Evolutionary conservation across 2,888 invertebrate genomes (phyloP).

Genomic region (Agonopterix alstromeriana): DNA sequence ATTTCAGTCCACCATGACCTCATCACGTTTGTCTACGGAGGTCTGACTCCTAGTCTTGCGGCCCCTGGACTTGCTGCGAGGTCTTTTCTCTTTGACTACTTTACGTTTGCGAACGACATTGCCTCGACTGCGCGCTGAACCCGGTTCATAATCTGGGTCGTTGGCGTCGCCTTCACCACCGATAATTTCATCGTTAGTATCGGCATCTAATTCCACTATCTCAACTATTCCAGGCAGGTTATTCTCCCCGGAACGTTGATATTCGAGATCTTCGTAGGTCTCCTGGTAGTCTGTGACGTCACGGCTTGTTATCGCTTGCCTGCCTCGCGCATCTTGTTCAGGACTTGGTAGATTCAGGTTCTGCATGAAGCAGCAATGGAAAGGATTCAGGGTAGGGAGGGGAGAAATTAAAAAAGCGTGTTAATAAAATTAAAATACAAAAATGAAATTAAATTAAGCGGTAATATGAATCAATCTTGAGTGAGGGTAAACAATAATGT

Average conservation of each 20-base stretch:
- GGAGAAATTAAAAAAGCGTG: slow-evolving; percentile 76
- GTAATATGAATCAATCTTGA: slow-evolving; percentile 12
- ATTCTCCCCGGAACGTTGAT: slow-evolving; percentile 32
- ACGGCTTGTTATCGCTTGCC: slow-evolving; percentile 36
- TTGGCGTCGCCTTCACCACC: slow-evolving; percentile 35
- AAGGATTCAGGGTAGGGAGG: slow-evolving; percentile 56
- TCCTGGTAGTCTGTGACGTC: slow-evolving; percentile 53
- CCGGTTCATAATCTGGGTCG: slow-evolving; percentile 56
- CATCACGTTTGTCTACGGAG: slow-evolving; percentile 39
- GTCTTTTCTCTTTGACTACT: slow-evolving; percentile 43
- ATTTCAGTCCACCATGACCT: slow-evolving; percentile 48
- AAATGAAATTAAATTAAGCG: slow-evolving; percentile 53
- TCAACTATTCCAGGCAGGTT: slow-evolving; percentile 51
- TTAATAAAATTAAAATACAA: slow-evolving; percentile 69
- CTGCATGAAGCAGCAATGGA: slow-evolving; percentile 60
- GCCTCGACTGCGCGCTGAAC: slow-evolving; percentile 57
- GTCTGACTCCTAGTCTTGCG: slow-evolving; percentile 63
- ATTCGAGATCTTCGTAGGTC: slow-evolving; percentile 49
- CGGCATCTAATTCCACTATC: slow-evolving; percentile 51
- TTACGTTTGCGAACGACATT: slow-evolving; percentile 57
- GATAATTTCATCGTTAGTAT: slow-evolving; percentile 18
- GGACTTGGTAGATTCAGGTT: slow-evolving; percentile 68
- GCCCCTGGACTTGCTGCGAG: slow-evolving; percentile 59
- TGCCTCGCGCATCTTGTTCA: slow-evolving; percentile 35
- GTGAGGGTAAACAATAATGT: slow-evolving; percentile 21